Conservation (phyloP, 64 coral and sea anemone species). For the Acropora yongei region DNA sequence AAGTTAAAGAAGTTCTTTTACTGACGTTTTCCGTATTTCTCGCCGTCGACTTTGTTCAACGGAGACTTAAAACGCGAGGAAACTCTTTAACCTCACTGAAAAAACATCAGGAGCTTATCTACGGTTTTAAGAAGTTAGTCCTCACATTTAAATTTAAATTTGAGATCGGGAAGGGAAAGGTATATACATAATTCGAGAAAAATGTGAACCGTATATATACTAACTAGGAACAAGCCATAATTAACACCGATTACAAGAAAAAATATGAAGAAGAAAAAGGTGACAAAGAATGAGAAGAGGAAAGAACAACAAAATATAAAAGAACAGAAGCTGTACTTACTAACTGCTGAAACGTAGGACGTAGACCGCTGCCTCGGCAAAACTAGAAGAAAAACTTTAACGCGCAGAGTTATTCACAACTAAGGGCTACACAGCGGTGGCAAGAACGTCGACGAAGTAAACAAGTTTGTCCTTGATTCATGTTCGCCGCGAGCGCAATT, state of each 20-base stretch:
- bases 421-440: background rate
- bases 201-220: no score
- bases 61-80: background rate
- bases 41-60: no score
- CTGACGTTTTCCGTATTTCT: no score
- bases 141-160: no score
- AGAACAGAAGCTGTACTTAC: background rate
- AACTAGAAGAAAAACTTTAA: background rate
- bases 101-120: background rate
- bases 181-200: no score
- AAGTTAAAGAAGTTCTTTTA: no score
- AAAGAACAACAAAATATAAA: no score
- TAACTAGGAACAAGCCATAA: background rate
- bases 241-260: background rate
- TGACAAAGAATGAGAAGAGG: background rate
- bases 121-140: background rate
- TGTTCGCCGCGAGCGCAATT: constrained; percentile 3
- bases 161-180: no score
- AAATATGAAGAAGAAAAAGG: background rate
- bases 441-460: constrained; percentile 2
- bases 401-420: background rate
- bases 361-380: background rate
- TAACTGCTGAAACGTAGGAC: background rate
- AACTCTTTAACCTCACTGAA: background rate
- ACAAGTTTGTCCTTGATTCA: background rate